Base-by-base conservation (phyloP, 2,113 vertebrate species). In the Hippocampus guttulatus region DNA sequence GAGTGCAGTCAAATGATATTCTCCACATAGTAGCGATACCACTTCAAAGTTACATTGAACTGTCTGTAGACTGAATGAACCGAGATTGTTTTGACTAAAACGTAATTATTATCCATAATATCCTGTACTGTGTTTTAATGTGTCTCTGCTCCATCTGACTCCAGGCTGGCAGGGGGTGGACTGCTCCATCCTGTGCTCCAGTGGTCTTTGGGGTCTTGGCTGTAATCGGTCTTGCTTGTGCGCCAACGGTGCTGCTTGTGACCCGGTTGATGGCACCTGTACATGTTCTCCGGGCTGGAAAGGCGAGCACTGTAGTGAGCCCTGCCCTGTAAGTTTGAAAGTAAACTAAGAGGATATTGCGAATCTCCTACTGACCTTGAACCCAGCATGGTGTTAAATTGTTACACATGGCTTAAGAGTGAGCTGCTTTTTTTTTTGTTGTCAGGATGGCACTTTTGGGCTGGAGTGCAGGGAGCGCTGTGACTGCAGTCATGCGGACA, bases 121-220 rank as follows among this genome's bases (percentile, higher is more conserved):
- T 2, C 18, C 9, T 40, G 30, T 20, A 33, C 20, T 62, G 58
- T 38, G 8, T 61, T 61, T 64, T 38, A 20, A 52, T 20, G 15
- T 47, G 9, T 75, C 15, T 75, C 7, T 58, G 25, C 12, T 74
- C 30, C 72, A 27, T 77, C 0, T 47, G 18, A 15, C 67, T 20
- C 1, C 69, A 99, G 97, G 97, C 14, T 98, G 97, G 97, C 96
- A 96, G 83, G 96, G 97, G 40, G 90, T 92, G 20, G 96, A 98
- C 77, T 99, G 97, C 71, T 92, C 94, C 62, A 92, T 96, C 74
- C 94, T 94, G 0, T 99, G 97, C 57, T 93, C 95, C 21, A 95
- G 94, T 20, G 96, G 96, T 5, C 92, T 84, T 0, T 99, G 97
- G 97, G 97, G 97, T 38, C 90, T 95, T n/a, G 85, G 88, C 88